A percentile compares a stretch with the other conserved stretches of the same genome.
phyloP scores from a whole-genome alignment of 2,113 vertebrate genomes.

The Nanorana parkeri region DNA sequence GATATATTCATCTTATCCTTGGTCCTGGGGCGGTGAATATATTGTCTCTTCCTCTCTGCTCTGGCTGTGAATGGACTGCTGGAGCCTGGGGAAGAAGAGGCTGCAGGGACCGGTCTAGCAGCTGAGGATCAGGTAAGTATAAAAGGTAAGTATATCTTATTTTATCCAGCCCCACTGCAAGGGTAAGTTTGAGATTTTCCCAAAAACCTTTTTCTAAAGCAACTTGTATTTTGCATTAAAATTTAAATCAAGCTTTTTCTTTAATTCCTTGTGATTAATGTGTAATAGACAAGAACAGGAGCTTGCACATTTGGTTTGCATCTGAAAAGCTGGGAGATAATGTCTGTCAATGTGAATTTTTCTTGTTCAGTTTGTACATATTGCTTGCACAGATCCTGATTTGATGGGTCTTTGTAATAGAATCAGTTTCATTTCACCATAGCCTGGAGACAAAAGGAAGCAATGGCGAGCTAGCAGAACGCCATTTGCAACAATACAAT shows the following conservation, averaged over 20 bases:
- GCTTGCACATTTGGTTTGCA: constrained; percentile 15
- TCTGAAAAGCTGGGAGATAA: constrained; percentile 21
- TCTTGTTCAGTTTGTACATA: constrained; percentile 36
- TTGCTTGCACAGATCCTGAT: constrained; percentile 37
- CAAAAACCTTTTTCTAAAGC: too few species aligned
- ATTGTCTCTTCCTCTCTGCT: too few species aligned
- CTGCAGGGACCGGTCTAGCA: too few species aligned
- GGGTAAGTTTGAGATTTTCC: too few species aligned
- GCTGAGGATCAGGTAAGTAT: too few species aligned
- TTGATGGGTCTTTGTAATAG: constrained; percentile 35
- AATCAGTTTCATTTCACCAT: constrained; percentile 45
- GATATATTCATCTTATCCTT: too few species aligned
- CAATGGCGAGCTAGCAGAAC: background rate
- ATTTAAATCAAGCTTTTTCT: background rate
- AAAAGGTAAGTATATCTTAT: too few species aligned
- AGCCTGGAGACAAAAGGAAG: constrained; percentile 35
- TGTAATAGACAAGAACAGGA: constrained; percentile 1
- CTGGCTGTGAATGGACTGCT: too few species aligned
- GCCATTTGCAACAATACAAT: constrained; percentile 21
- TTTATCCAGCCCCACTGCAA: too few species aligned
- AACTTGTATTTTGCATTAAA: too few species aligned
- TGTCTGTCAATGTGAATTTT: constrained; percentile 46
- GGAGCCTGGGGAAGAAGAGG: too few species aligned
- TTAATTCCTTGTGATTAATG: constrained; percentile 11
- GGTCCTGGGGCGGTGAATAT: too few species aligned